Percentiles rank a stretch among this genome's conserved stretches.
These are phyloP conservation scores for Melikaiella ostensackeni DNA, from an alignment of 2,888 invertebrate species.

Conservation along the genomic window DNA sequence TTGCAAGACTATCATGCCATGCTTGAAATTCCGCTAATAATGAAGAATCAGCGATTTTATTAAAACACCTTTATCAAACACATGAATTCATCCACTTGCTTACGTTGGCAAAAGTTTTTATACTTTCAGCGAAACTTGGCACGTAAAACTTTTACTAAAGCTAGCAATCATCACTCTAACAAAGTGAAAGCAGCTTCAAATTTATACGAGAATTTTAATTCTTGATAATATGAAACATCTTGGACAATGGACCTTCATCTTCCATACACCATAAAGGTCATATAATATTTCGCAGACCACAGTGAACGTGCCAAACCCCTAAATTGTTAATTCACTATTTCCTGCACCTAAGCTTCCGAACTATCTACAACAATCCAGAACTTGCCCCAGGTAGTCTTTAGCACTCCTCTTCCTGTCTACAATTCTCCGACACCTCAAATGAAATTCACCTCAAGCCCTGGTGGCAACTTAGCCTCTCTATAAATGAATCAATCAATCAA, in stretches of 20 bases:
- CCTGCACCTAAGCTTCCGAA: not conserved
- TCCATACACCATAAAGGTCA: not conserved
- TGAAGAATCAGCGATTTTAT: not conserved
- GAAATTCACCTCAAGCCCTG: not conserved
- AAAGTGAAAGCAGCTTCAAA: no score
- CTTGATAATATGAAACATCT: not conserved
- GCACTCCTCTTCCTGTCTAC: not conserved
- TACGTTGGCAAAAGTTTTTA: not conserved
- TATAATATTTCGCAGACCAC: not conserved
- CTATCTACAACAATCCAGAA: constrained; percentile 7
- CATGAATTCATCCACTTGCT: not conserved
- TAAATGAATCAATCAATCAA: not conserved
- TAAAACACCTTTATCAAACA: not conserved
- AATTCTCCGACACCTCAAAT: constrained; percentile 7
- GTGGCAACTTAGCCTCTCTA: not conserved
- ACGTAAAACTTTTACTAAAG: no score
- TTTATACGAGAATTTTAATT: no score
- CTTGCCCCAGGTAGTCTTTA: not conserved
- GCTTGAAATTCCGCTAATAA: not conserved
- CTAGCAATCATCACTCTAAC: no score
- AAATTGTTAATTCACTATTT: constrained; percentile 1
- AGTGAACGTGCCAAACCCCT: not conserved
- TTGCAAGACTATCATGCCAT: not conserved
- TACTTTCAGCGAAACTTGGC: not conserved
- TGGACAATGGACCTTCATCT: no score